Evolutionary conservation across 2,113 vertebrate species (phyloP).

Genomic region (Seriola aureovittata): DNA sequence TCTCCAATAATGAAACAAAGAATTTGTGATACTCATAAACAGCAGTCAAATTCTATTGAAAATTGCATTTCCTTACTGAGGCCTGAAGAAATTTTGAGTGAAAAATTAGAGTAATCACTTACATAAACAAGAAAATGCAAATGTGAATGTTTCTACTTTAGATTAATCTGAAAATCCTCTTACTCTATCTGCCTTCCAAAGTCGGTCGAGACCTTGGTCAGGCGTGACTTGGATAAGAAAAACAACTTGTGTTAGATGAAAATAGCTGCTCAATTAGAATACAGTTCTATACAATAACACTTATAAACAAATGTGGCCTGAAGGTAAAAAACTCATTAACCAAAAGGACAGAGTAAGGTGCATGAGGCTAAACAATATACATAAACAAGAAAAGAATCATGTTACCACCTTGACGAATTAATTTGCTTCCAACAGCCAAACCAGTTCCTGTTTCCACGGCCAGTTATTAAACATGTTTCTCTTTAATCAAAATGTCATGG

Average conservation of each 20-base stretch:
- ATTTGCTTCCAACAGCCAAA: neutral
- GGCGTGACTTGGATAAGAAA: constrained; percentile 21
- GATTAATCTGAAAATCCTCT: constrained; percentile 29
- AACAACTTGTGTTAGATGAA: constrained; percentile 6
- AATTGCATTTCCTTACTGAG: neutral
- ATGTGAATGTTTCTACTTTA: constrained; percentile 24
- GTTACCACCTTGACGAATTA: neutral
- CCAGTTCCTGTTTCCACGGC: neutral
- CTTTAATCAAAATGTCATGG: constrained; percentile 4
- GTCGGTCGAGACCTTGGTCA: neutral
- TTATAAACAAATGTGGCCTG: constrained; percentile 13
- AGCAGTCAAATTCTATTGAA: neutral
- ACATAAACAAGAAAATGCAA: constrained; percentile 8
- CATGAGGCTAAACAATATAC: neutral
- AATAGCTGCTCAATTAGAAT: constrained; percentile 16
- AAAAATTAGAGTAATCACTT: neutral
- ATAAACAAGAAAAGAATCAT: constrained; percentile 10
- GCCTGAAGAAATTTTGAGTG: neutral
- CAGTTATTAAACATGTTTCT: constrained; percentile 7
- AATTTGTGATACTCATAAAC: neutral
- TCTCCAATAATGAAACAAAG: neutral
- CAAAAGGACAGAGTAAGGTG: neutral
- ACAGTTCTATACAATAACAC: neutral
- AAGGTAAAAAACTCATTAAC: constrained; percentile 39
- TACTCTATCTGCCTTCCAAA: constrained; percentile 8